Conservation (phyloP, 2,797 vertebrate genomes). For the Coreius guichenoti region DNA sequence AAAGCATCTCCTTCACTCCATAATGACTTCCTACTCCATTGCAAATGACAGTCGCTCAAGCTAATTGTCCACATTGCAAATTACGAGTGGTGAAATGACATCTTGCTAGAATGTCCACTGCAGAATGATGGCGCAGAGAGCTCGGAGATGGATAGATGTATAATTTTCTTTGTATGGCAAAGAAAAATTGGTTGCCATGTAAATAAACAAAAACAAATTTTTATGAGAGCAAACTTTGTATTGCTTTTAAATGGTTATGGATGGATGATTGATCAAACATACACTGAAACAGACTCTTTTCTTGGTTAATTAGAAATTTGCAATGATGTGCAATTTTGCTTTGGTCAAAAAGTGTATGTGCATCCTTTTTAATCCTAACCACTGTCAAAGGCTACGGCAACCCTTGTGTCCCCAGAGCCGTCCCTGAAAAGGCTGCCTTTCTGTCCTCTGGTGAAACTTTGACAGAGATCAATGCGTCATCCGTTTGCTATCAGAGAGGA, state of each 20-base stretch:
- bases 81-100: conserved; percentile 36
- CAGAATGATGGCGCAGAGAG: conserved; percentile 13
- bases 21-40: conserved; percentile 55
- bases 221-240: not conserved
- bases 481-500: conserved; percentile 42
- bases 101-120: conserved; percentile 22
- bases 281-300: not conserved
- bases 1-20: conserved; percentile 54
- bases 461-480: conserved; percentile 41
- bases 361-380: not conserved
- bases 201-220: conserved; percentile 7
- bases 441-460: conserved; percentile 30
- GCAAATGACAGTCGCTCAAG: conserved; percentile 56
- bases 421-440: not conserved
- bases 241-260: not conserved
- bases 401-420: not conserved
- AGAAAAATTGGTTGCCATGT: conserved; percentile 9
- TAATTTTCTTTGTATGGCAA: not conserved
- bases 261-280: not conserved
- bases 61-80: conserved; percentile 57
- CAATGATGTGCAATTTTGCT: not conserved
- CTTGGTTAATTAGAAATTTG: not conserved
- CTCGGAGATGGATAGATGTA: not conserved
- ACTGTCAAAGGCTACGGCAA: not conserved
- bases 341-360: not conserved